Percentiles rank a stretch among this genome's conserved stretches.
Evolutionary conservation across 2,888 invertebrate species (phyloP).

Genomic region (Ypsolopha sequella): DNA sequence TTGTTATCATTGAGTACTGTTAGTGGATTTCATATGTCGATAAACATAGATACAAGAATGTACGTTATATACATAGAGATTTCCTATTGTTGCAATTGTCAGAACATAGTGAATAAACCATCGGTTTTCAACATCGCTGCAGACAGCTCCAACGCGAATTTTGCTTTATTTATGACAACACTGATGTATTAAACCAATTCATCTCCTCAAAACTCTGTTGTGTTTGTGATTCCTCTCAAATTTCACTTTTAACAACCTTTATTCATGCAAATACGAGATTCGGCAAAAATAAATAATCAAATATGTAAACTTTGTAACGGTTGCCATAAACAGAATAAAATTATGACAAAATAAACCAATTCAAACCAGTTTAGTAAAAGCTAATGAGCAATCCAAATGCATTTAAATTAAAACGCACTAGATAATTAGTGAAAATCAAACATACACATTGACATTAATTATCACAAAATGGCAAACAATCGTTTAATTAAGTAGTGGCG

Average conservation of each 20-base stretch:
- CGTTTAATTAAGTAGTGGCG: constrained; percentile 58
- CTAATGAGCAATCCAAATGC: constrained; percentile 8
- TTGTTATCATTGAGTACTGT: too few relatives aligned
- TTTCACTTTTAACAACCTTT: constrained; percentile 2
- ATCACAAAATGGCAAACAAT: constrained; percentile 64
- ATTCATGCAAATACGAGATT: background rate
- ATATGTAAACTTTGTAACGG: background rate
- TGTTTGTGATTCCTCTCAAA: constrained; percentile 23
- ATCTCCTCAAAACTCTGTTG: constrained; percentile 23
- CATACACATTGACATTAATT: constrained; percentile 52
- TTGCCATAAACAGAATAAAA: background rate
- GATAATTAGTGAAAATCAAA: constrained; percentile 66
- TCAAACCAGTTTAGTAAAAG: background rate
- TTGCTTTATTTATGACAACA: constrained; percentile 28
- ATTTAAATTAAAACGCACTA: constrained; percentile 49
- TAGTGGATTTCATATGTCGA: too few relatives aligned
- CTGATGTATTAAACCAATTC: constrained; percentile 34
- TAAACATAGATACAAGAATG: too few relatives aligned
- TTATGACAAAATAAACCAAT: background rate
- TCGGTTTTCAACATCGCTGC: constrained; percentile 1
- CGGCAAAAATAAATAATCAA: background rate
- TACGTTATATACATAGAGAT: too few relatives aligned
- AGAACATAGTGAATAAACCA: background rate
- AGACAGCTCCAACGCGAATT: constrained; percentile 14
- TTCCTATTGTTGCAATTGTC: too few relatives aligned